Base-by-base conservation (phyloP, 2,113 vertebrate species). In the Lipophrys pholis region DNA sequence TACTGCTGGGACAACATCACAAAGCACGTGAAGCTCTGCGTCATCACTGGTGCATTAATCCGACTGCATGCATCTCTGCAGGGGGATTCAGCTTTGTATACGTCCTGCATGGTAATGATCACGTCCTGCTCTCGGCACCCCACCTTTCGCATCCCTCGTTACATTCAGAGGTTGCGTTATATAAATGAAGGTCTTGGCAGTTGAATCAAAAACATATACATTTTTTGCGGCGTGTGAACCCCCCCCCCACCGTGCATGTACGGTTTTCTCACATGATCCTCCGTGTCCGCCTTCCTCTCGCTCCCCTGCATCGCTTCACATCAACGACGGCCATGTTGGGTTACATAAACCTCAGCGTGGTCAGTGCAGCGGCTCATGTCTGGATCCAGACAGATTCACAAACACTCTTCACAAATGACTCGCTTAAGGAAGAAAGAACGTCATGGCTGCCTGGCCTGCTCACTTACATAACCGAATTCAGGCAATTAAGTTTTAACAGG, bases 311-410 rank as follows among this genome's bases (percentile, higher is more conserved):
- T 71, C 16, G 1, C 49, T 52, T 67, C 58, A 39, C 57, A 39
- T 52, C 67, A 74, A 49, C 57, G 6, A 41, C 58, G 1, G 81
- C 84, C 80, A 68, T 84, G 70, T 77, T 87, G 75, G 52, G 62
- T 91, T 90, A 81, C 16, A 86, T 86, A 90, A 85, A 85, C 38
- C 61, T 56, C 21, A 5, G n/a, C 39, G 48, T 8, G 57, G 72
- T 68, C 78, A 16, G 56, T 35, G 48, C 50, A 14, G 35, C 6
- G 56, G 51, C 70, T 68, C 41, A 55, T 58, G 57, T 78, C 63
- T 73, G 72, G 79, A 73, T 62, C 10, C 5, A 79, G 71, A 66
- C 39, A 39, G 67, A 85, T 59, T 67, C 53, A 78, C 17, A 54
- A 73, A 72, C 58, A 45, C 35, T 35, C 41, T 60, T 80, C 57